Evolutionary conservation across 35 echinoderm and acorn worm genomes (phyloP).

Genomic region (Chiridota heheva): DNA sequence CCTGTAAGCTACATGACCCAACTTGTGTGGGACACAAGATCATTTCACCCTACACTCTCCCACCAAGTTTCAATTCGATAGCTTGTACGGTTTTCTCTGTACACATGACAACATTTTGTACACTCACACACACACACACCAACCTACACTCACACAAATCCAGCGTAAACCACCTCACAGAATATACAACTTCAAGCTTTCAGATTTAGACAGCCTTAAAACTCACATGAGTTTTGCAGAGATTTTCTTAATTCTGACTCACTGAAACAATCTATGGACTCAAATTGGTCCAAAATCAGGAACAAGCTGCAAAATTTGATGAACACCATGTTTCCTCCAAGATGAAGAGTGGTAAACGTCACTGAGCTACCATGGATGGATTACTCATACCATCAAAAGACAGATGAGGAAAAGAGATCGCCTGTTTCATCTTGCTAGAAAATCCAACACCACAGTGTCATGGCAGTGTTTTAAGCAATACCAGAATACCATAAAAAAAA

Average conservation of each 20-base stretch:
- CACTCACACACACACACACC: no score
- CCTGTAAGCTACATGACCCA: no score
- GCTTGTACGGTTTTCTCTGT: no score
- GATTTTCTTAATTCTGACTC: conserved; percentile 12
- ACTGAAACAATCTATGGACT: background rate
- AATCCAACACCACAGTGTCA: background rate
- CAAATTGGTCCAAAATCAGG: conserved; percentile 7
- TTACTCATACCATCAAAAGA: conserved; percentile 7
- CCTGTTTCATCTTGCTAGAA: background rate
- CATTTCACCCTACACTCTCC: no score
- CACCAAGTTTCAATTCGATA: no score
- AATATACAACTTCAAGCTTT: conserved; percentile 9
- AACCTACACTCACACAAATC: no score
- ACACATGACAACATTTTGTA: no score
- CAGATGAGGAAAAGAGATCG: no score
- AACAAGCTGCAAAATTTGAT: background rate
- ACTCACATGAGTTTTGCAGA: background rate
- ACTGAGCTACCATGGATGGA: conserved; percentile 46
- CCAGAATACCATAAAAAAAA: background rate
- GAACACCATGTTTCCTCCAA: conserved; percentile 31
- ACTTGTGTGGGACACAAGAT: no score
- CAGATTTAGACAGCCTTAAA: background rate
- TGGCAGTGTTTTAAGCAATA: background rate
- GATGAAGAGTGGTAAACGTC: background rate
- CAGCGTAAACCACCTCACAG: background rate